Base-by-base conservation (phyloP, 2,888 invertebrate genomes). In the Eristalinus aeneus region DNA sequence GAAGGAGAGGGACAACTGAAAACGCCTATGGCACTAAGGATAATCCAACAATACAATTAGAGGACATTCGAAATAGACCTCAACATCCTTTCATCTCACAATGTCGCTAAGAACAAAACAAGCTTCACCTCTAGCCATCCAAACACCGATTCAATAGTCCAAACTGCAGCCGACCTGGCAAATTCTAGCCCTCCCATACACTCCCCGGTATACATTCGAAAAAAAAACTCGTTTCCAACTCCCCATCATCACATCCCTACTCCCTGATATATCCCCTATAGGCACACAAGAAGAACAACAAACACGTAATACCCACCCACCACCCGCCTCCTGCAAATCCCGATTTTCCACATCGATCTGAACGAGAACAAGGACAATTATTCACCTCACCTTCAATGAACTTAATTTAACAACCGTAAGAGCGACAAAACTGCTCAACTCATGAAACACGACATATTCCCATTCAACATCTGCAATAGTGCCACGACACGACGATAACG, bases 351-450 rank as follows among this genome's bases (percentile, higher is more conserved):
- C 46, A 46, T 46, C 6, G 46, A 63, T 65, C n/a, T 46, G 65
- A 76, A 76, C 68, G 32, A 63, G 76, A 53, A 76, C 76, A 76
- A 68, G 76, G 68, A 60, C 68, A 76, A 61, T 61, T 31, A 53
- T 36, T 36, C 53, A 12, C 27, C 34, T 68, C 76, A 54, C 53
- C 67, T 68, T 53, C 53, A 61, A 68, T 60, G 68, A 76, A 64
- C 71, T 58, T 60, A 27, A 76, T 32, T 67, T 60, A 67, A 68
- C 68, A 68, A 60, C 60, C 46, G 31, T n/a, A 53, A 16, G 31
- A 53, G 46, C 12, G 22, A 20, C 32, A 65, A 53, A 46, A 61
- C 34, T 16, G 12, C 58, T 56, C 39, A 32, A 16, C 58, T 56
- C 39, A 32, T 22, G 11, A 58, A 65, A 79, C 78, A 67, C 65